Evolutionary conservation across 53 echinoderm and acorn worm genomes (phyloP), one percentile per base, ranked within the genome.

Genomic region (Holothuria scabra): DNA sequence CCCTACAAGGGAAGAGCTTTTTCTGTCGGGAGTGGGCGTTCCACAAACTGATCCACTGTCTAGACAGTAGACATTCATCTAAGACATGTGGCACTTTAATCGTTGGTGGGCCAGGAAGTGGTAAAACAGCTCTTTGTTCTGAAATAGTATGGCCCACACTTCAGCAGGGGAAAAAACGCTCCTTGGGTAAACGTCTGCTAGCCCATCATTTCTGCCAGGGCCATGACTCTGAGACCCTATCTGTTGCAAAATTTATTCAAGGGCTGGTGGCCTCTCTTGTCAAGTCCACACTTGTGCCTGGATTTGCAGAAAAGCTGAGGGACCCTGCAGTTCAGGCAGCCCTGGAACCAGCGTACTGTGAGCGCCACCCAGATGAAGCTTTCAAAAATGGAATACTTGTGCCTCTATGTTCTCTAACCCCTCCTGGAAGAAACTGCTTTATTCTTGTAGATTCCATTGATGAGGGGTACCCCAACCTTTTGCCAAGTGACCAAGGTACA

Each of bases 1-100:
- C 92, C 79, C 87, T 99, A 49, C 99, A 99, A 87, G 99, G 99
- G 72, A 99, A 99, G 79, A 86, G 90, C 44, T 99, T 99, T 89
- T 99, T 92, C 88, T 99, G 99, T 84, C 91, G 99, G 26, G 99
- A 99, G 72, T 99, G 99, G 99, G 99, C 99, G 57, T 94, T 97
- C 70, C 99, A 97, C 71, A 97, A 97, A 87, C 89, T 97, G 82
- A 74, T 97, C 62, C 94, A 97, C 71, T 87, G 99, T 70, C 72
- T 97, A 46, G 99, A 97, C 86, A 97, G 91, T 84, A 78, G 99
- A 32, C 94, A 92, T 21, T 83, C 94, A 24, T 94, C 99, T 18
- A 97, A 91, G 85, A 97, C 99, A 89, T 97, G 99, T 90, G 99
- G 99, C 30, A 97, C 99, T 25, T 85, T 97, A 44, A 92, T 97